These are phyloP conservation scores for Drosophila trapezifrons DNA, from an alignment of 1,140 invertebrate species.

Conservation along the genomic window DNA sequence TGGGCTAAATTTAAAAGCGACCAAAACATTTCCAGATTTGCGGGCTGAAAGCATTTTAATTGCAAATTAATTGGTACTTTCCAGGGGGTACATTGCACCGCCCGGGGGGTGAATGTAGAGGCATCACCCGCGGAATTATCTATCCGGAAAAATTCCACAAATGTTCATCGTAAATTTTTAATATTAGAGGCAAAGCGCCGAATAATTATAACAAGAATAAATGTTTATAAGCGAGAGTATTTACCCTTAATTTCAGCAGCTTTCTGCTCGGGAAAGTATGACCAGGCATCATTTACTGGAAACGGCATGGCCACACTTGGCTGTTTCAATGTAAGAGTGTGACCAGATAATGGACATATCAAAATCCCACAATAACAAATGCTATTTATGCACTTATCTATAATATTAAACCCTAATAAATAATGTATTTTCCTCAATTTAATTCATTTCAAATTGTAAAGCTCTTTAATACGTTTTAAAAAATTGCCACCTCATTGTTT, in stretches of 20 bases:
- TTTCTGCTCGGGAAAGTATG: no score
- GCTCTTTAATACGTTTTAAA: not conserved
- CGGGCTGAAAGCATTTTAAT: constrained; percentile 43
- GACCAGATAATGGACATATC: no score
- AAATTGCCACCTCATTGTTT: constrained; percentile 9
- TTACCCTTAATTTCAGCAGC: no score
- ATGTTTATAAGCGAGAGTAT: not conserved
- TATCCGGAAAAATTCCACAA: constrained; percentile 1
- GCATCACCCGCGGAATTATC: not conserved
- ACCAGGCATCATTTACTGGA: no score
- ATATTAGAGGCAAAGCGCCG: not conserved
- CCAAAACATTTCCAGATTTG: constrained; percentile 19
- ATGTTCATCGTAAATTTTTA: not conserved
- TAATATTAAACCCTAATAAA: not conserved
- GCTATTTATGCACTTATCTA: not conserved
- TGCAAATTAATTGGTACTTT: constrained; percentile 42
- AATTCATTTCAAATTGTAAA: not conserved
- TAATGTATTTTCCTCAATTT: no score
- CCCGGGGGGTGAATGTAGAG: not conserved
- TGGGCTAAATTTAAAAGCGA: constrained; percentile 1
- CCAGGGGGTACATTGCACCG: constrained; percentile 1
- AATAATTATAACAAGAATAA: not conserved
- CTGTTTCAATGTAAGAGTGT: no score
- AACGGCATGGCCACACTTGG: no score
- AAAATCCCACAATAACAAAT: no score